A percentile compares a stretch with the other conserved stretches of the same genome.
Conservation (phyloP, 2,888 invertebrate genomes). For the Nesidiocoris tenuis region DNA sequence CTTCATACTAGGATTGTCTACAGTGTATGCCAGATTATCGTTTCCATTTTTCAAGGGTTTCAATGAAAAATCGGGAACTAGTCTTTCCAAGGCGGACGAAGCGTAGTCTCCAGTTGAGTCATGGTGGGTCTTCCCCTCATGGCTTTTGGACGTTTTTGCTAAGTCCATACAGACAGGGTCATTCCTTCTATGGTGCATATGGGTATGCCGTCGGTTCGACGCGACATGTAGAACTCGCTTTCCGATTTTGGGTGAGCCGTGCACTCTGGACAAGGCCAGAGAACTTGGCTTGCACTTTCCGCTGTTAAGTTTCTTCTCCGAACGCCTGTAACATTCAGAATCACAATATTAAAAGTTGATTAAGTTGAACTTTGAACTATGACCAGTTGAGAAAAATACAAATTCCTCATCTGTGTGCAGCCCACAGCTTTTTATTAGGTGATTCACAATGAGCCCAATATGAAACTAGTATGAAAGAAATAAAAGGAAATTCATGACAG, state of each 20-base stretch:
- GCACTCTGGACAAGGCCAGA: constrained; percentile 12
- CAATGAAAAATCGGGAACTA: constrained; percentile 15
- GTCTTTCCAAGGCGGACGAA: constrained; percentile 34
- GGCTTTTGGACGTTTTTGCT: constrained; percentile 26
- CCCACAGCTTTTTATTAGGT: too few relatives aligned
- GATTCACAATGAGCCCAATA: too few relatives aligned
- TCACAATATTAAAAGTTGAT: too few relatives aligned
- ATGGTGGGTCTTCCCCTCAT: constrained; percentile 53
- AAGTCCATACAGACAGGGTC: constrained; percentile 3
- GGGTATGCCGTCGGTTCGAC: constrained; percentile 47
- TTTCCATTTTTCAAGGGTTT: constrained; percentile 16
- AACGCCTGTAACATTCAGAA: constrained; percentile 23
- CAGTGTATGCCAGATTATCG: constrained; percentile 39
- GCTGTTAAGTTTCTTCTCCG: constrained; percentile 13
- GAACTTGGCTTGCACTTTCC: constrained; percentile 18
- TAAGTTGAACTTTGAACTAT: too few relatives aligned
- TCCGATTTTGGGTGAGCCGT: constrained; percentile 60
- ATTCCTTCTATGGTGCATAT: constrained; percentile 34
- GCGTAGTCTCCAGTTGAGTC: constrained; percentile 54
- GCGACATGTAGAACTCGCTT: constrained; percentile 57
- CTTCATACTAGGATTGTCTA: constrained; percentile 12
- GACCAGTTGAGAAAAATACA: too few relatives aligned
- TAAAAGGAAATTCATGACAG: too few relatives aligned
- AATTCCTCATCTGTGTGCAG: too few relatives aligned
- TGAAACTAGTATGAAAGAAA: too few relatives aligned